A percentile compares a stretch with the other conserved stretches of the same genome.
These are phyloP conservation scores for Patiria miniata DNA, from an alignment of 35 echinoderm and acorn worm genomes.

Conservation along the genomic window DNA sequence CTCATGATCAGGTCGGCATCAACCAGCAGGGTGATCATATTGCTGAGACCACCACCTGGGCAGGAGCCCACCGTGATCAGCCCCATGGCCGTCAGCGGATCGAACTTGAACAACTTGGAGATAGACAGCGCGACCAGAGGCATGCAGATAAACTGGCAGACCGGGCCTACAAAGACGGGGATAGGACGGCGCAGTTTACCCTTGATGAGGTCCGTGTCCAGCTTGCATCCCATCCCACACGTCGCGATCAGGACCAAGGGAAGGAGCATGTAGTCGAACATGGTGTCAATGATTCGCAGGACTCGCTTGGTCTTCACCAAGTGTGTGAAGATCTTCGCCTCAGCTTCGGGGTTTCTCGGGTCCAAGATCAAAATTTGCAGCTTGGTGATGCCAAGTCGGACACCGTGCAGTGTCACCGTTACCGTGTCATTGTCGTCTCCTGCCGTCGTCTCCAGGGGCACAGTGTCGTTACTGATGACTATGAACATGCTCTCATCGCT, in stretches of 20 bases:
- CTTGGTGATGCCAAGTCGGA: slow-evolving; percentile 42
- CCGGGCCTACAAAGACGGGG: slow-evolving; percentile 75
- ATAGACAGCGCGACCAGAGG: slow-evolving; percentile 78
- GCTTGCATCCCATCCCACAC: slow-evolving; percentile 88
- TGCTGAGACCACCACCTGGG: slow-evolving; percentile 92
- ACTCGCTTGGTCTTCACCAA: slow-evolving; percentile 69
- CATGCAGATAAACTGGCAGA: slow-evolving; percentile 91
- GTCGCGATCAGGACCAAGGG: slow-evolving; percentile 79
- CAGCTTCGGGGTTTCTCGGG: slow-evolving; percentile 1
- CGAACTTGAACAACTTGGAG: slow-evolving; percentile 73
- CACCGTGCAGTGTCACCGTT: slow-evolving; percentile 53
- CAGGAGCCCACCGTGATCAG: slow-evolving; percentile 91
- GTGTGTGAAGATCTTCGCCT: background rate
- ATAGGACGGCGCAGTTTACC: slow-evolving; percentile 75
- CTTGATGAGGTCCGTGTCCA: slow-evolving; percentile 81
- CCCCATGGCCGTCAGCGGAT: slow-evolving; percentile 69
- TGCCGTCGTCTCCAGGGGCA: slow-evolving; percentile 41
- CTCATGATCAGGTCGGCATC: slow-evolving; percentile 93
- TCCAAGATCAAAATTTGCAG: slow-evolving; percentile 55
- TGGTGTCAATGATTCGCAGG: slow-evolving; percentile 70
- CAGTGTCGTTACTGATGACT: slow-evolving; percentile 41
- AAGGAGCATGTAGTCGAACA: slow-evolving; percentile 77
- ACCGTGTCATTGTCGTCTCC: slow-evolving; percentile 55
- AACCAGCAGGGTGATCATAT: slow-evolving; percentile 87
- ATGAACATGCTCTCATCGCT: slow-evolving; percentile 44